A percentile compares a stretch with the other conserved stretches of the same genome.
Conservation (phyloP, 2,113 vertebrate species). For the Lycaon pictus region DNA sequence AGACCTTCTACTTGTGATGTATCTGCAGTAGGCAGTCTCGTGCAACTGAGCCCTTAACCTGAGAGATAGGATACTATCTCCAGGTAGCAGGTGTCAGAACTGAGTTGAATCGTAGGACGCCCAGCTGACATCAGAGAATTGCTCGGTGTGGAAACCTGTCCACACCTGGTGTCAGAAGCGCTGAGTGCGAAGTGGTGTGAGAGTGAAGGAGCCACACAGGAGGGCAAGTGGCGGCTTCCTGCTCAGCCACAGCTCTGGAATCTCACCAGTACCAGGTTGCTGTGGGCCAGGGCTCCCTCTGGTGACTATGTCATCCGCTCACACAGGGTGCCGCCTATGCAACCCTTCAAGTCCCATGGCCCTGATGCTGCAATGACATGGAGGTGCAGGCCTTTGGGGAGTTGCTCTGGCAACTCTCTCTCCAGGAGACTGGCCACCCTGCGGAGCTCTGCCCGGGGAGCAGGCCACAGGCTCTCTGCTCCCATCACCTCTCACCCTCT, state of each 20-base stretch:
- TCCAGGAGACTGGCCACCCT: not conserved
- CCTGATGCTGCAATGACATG: not conserved
- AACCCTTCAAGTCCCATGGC: not conserved
- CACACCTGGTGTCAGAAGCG: not conserved
- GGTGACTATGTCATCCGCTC: accelerated
- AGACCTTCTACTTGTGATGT: not conserved
- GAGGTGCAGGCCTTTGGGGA: not conserved
- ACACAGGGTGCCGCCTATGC: accelerated
- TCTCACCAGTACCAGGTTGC: not conserved
- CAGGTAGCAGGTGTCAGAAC: not conserved
- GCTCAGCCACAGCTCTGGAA: not conserved
- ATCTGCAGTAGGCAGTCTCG: not conserved
- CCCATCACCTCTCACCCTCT: not conserved
- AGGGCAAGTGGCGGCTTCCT: not conserved
- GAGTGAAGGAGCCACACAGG: not conserved
- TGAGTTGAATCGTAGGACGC: not conserved
- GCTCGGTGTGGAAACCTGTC: not conserved
- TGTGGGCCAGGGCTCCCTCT: not conserved
- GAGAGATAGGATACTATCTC: not conserved
- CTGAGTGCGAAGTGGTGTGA: not conserved
- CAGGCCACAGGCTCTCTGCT: not conserved
- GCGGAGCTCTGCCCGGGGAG: not conserved
- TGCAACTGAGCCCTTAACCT: not conserved
- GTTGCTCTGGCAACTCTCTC: not conserved
- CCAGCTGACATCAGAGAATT: not conserved